phyloP scores from a whole-genome alignment of 2,797 vertebrate genomes.

The Acropternis orthonyx region DNA sequence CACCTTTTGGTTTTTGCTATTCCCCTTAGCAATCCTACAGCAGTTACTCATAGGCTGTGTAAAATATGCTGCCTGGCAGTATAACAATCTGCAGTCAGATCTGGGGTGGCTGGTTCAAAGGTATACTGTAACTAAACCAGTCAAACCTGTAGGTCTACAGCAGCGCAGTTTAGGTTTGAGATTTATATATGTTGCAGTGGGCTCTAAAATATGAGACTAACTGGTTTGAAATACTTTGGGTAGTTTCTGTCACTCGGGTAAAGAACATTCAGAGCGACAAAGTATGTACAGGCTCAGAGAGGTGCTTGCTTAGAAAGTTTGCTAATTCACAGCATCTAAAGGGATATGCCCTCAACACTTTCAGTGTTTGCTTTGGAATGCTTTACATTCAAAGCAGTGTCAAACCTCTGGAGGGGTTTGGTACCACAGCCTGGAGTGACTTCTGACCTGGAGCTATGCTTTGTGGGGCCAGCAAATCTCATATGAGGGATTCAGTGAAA shows the following conservation, averaged over 20 bases:
- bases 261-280: background rate
- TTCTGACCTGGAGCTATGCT: background rate
- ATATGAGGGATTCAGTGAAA: background rate
- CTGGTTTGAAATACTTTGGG: background rate
- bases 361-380: background rate
- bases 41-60: background rate
- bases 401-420: fast-evolving
- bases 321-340: background rate
- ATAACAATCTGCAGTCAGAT: background rate
- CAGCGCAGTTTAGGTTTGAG: background rate
- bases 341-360: background rate
- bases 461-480: background rate
- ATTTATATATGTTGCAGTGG: background rate
- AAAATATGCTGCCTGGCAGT: background rate
- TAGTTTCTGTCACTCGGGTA: background rate
- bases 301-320: background rate
- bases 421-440: background rate
- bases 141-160: background rate
- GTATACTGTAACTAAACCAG: background rate
- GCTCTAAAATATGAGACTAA: background rate
- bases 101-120: background rate
- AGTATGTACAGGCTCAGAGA: background rate
- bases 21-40: background rate
- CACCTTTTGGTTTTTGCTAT: background rate
- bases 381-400: background rate